Evolutionary conservation across 2,888 invertebrate species (phyloP), one percentile per base, ranked within the genome.

Genomic region (Axea sp.): DNA sequence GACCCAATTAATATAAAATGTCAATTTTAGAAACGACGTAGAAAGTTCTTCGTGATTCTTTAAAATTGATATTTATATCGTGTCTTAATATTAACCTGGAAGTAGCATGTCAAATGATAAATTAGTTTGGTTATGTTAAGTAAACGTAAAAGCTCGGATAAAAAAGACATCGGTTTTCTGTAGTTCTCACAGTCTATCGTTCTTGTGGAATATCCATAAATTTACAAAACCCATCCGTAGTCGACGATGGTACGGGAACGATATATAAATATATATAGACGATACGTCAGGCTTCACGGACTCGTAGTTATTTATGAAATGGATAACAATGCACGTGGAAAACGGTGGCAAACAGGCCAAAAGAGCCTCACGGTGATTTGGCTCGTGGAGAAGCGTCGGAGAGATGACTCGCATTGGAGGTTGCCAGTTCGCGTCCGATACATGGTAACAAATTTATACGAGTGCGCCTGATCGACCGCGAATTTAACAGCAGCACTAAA

Each of bases 391-490:
- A 74, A 69, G 64, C 62, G 51, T 57, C 49, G 39, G 55, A 53
- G 73, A 64, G 53, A 72, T 76, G 37, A 47, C 24, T 41, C 51
- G 68, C 49, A 15, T 24, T 59, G 19, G 49, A 75, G 69, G 57
- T 65, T 49, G 73, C 73, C 77, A 77, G 76, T 76, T 77, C 80
- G 77, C 80, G 80, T 82, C 79, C 82, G 82, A 82, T 82, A 81
- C 79, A 78, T 78, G 77, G 80, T 82, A 81, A 83, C 84, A 84
- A 85, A 84, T 84, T 84, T 84, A 85, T 84, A 84, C 82, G 82
- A 83, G 83, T 82, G 80, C 77, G 77, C 77, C 78, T 84, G 84
- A 84, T 84, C 78, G 83, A 77, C 81, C 80, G 78, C 81, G 82
- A 83, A 84, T 84, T 84, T 81, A 84, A 85, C 83, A 84, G 81